These are phyloP conservation scores for Mactromeris polynyma DNA, from an alignment of 2,888 invertebrate genomes.

Conservation along the genomic window DNA sequence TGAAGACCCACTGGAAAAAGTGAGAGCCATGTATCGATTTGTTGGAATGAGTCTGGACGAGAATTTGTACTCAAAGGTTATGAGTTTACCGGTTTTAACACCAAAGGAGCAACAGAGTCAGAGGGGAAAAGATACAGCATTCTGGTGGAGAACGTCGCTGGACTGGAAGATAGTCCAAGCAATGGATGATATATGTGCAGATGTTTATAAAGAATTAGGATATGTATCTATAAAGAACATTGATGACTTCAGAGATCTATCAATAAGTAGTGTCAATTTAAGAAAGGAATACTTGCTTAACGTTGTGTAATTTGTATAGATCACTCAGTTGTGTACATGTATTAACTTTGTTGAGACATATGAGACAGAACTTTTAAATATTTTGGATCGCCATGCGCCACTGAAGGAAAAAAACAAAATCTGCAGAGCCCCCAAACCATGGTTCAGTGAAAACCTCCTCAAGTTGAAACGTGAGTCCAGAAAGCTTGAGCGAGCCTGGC, in stretches of 20 bases:
- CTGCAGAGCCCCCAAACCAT: no score
- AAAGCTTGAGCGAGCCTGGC: no score
- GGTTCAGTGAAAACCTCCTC: no score
- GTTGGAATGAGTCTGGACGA: conserved; percentile 19
- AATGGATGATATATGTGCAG: conserved; percentile 40
- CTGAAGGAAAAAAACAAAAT: no score
- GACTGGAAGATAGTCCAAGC: conserved; percentile 36
- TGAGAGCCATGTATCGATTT: conserved; percentile 20
- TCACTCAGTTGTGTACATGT: no score
- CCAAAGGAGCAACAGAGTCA: background rate
- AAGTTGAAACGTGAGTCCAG: no score
- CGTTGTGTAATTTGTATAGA: no score
- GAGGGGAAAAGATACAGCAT: conserved; percentile 46
- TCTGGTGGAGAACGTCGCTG: conserved; percentile 58
- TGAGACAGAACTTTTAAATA: no score
- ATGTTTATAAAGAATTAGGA: conserved; percentile 42
- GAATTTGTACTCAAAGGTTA: background rate
- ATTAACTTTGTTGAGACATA: no score
- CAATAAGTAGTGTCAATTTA: conserved; percentile 13
- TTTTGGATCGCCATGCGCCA: no score
- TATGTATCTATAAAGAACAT: conserved; percentile 25
- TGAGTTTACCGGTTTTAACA: background rate
- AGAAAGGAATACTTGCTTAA: background rate
- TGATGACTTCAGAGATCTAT: conserved; percentile 11
- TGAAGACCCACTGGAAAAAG: conserved; percentile 20